phyloP scores from a whole-genome alignment of 2,113 vertebrate species.

The Pristiophorus japonicus region DNA sequence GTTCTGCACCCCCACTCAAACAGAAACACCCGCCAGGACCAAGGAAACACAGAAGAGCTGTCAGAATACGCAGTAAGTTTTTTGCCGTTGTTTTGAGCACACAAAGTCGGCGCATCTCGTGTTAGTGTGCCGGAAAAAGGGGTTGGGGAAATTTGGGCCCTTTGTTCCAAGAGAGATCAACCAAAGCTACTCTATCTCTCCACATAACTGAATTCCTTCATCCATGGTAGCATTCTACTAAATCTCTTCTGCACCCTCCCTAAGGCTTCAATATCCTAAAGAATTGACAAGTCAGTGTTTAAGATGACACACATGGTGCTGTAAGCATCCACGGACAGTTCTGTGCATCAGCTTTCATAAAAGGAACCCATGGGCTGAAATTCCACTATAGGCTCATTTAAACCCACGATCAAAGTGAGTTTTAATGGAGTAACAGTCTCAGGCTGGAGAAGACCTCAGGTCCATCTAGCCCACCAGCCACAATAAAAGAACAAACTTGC shows the following conservation, averaged over 20 bases:
- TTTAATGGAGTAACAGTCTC: background rate
- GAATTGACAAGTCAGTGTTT: background rate
- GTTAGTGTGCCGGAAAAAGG: too few species aligned
- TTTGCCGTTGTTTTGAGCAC: too few species aligned
- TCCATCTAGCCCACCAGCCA: too few species aligned
- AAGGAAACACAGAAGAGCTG: too few species aligned
- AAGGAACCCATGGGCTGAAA: background rate
- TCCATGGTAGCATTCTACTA: background rate
- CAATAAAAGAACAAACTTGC: too few species aligned
- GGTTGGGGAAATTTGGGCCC: too few species aligned
- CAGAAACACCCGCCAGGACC: too few species aligned
- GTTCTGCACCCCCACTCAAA: too few species aligned
- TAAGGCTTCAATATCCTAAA: background rate
- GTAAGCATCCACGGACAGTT: background rate
- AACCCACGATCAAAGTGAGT: background rate
- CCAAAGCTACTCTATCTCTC: background rate
- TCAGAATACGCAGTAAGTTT: too few species aligned
- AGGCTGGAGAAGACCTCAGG: too few species aligned
- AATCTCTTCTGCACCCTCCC: background rate
- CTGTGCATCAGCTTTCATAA: background rate
- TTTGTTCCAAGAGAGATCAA: too few species aligned
- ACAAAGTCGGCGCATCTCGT: too few species aligned
- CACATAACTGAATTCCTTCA: background rate
- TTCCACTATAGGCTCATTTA: background rate
- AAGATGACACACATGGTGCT: background rate